Conservation (phyloP, 2,113 vertebrate species). For the Puntigrus tetrazona region DNA sequence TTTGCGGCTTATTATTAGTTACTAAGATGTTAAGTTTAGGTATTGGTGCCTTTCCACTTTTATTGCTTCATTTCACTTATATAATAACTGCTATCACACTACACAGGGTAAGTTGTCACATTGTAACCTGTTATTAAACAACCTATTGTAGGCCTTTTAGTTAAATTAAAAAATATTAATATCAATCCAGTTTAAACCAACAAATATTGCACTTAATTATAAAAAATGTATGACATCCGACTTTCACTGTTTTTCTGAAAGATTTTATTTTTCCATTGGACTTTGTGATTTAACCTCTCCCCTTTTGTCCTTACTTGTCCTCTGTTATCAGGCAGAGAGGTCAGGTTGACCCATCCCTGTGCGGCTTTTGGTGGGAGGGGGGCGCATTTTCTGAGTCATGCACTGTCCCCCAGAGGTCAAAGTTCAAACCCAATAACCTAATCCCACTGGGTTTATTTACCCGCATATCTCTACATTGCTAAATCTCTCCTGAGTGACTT, state of each 20-base stretch:
- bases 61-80: too few relatives aligned
- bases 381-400: neutral
- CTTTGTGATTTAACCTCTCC: constrained; percentile 47
- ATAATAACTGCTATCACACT: neutral
- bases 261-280: constrained; percentile 1
- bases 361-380: constrained; percentile 6
- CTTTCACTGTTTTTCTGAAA: neutral
- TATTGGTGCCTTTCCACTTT: neutral
- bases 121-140: neutral
- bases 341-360: constrained; percentile 50
- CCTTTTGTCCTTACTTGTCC: constrained; percentile 47
- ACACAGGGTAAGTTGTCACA: neutral
- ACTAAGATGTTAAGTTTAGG: neutral
- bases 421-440: constrained; percentile 34
- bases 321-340: constrained; percentile 47
- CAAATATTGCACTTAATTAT: neutral
- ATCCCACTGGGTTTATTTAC: constrained; percentile 55
- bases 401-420: constrained; percentile 39
- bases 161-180: neutral
- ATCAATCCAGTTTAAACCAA: neutral
- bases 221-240: neutral
- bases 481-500: constrained; percentile 50
- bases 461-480: constrained; percentile 45
- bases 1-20: too few relatives aligned
- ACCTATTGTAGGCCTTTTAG: neutral